Conservation (phyloP, 2,113 vertebrate species). For the Hystrix brachyura region DNA sequence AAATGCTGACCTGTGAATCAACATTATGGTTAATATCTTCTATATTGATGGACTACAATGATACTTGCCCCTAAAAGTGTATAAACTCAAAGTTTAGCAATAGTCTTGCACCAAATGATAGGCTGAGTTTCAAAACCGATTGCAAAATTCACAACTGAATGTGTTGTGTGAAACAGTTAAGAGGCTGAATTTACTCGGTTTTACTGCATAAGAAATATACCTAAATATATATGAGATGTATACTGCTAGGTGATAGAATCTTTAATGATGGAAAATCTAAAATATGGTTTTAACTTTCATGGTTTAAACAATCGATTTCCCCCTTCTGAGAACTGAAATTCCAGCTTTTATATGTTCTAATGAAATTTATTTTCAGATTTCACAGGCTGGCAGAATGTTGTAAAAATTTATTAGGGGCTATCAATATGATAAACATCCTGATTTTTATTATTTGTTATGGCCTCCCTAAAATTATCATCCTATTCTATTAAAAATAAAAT, state of each 20-base stretch:
- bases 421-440: slow-evolving; percentile 72
- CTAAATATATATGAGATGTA: not conserved
- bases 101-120: slow-evolving; percentile 29
- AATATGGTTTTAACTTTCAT: slow-evolving; percentile 64
- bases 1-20: slow-evolving; percentile 58
- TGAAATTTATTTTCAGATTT: slow-evolving; percentile 78
- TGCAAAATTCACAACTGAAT: not conserved
- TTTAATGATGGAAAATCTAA: slow-evolving; percentile 63
- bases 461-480: slow-evolving; percentile 38
- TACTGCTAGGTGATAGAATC: not conserved
- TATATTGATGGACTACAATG: slow-evolving; percentile 1
- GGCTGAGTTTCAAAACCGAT: slow-evolving; percentile 54
- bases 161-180: not conserved
- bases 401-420: slow-evolving; percentile 75
- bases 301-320: slow-evolving; percentile 57
- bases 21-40: not conserved
- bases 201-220: slow-evolving; percentile 10
- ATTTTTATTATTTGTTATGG: slow-evolving; percentile 70
- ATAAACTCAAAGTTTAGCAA: slow-evolving; percentile 1
- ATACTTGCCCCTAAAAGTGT: not conserved
- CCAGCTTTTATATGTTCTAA: slow-evolving; percentile 57
- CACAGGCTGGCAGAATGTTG: slow-evolving; percentile 59
- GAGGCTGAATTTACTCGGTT: not conserved
- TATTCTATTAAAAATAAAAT: slow-evolving; percentile 68
- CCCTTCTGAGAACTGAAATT: slow-evolving; percentile 53